A percentile compares a stretch with the other conserved stretches of the same genome.
Conservation (phyloP, 2,888 invertebrate genomes). For the Drosophila longiperda region DNA sequence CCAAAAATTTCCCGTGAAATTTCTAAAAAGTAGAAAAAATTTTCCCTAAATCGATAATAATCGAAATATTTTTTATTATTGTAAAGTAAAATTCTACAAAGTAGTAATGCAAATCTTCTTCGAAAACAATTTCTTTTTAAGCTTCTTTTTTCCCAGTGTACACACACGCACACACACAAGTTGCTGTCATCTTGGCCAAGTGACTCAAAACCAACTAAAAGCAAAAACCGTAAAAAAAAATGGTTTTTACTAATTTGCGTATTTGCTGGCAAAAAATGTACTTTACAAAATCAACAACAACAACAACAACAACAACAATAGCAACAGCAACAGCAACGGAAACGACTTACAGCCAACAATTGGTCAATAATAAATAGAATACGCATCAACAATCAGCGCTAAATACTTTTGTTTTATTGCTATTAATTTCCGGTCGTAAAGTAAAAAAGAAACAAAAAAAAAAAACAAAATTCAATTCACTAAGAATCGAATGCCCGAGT, state of each 20-base stretch:
- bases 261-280: conserved; percentile 25
- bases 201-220: conserved; percentile 43
- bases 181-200: conserved; percentile 32
- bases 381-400: not conserved
- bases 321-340: conserved; percentile 14
- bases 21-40: not conserved
- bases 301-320: not conserved
- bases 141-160: not conserved
- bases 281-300: not conserved
- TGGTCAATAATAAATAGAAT: conserved; percentile 13
- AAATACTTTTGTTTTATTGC: conserved; percentile 13
- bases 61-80: not conserved
- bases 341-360: conserved; percentile 12
- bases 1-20: not conserved
- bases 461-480: not conserved
- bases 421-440: conserved; percentile 7
- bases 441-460: not conserved
- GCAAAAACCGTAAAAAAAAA: conserved; percentile 21
- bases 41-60: not conserved
- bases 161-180: conserved; percentile 1
- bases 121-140: not conserved
- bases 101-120: not conserved
- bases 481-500: not conserved
- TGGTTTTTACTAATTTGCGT: conserved; percentile 60
- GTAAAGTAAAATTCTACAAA: not conserved